phyloP scores from a whole-genome alignment of 1,140 invertebrate species.

The Ptiloglossa arizonensis region DNA sequence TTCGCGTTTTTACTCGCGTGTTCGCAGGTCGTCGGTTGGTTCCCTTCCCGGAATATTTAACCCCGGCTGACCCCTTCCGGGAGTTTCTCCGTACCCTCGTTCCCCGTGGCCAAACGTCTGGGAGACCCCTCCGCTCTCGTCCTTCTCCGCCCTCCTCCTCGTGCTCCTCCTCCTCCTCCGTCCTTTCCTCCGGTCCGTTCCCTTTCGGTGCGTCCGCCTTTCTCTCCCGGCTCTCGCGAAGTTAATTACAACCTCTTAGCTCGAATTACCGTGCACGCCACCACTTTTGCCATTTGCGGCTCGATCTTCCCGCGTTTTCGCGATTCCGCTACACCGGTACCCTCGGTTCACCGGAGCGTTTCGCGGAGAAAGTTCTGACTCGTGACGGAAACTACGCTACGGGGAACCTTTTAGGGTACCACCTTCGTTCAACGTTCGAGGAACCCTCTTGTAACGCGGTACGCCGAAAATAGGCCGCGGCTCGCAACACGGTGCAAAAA shows the following conservation, averaged over 20 bases:
- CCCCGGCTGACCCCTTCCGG: conserved; percentile 47
- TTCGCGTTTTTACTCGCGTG: conserved; percentile 46
- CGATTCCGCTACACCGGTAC: not conserved
- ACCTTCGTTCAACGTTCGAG: too few species aligned
- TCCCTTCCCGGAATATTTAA: conserved; percentile 61
- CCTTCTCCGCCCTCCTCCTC: not conserved
- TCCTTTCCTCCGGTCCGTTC: not conserved
- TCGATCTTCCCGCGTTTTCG: conserved; percentile 10
- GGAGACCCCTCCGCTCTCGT: not conserved
- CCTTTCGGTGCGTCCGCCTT: conserved; percentile 36
- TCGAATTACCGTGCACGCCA: conserved; percentile 62
- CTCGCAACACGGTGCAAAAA: too few species aligned
- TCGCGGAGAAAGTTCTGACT: not conserved
- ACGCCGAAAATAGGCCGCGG: too few species aligned
- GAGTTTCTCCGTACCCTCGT: conserved; percentile 11
- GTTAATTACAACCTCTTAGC: conserved; percentile 62
- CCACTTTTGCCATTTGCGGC: conserved; percentile 22
- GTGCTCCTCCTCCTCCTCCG: not conserved
- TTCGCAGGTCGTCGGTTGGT: conserved; percentile 19
- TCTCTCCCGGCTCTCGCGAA: conserved; percentile 27
- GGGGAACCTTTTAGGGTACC: too few species aligned
- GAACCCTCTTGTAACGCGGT: too few species aligned
- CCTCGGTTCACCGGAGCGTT: too few species aligned
- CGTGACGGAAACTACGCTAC: too few species aligned
- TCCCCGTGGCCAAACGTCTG: conserved; percentile 10